These are phyloP conservation scores for Ischnura elegans DNA, from an alignment of 2,888 invertebrate genomes.

Conservation along the genomic window DNA sequence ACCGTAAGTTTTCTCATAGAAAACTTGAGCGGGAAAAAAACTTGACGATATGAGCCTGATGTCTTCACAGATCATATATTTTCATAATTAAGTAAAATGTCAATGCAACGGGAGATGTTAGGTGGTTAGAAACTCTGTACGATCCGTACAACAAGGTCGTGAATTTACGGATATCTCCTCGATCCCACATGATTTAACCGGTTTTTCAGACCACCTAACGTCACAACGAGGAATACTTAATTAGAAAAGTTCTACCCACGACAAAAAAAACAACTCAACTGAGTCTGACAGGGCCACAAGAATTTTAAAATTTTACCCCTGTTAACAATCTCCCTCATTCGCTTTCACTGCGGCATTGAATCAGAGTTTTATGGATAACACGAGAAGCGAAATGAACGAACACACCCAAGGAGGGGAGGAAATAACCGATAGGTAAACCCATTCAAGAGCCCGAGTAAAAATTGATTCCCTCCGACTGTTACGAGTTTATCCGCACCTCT, in stretches of 20 bases:
- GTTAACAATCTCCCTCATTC: neutral
- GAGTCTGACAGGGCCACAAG: neutral
- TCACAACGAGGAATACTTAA: neutral
- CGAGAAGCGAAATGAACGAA: neutral
- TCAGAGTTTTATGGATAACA: neutral
- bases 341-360: neutral
- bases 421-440: neutral
- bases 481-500: constrained; percentile 8
- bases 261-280: neutral
- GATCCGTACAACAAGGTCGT: neutral
- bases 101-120: neutral
- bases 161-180: neutral
- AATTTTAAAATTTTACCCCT: neutral
- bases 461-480: neutral
- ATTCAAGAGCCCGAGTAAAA: neutral
- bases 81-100: neutral
- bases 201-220: neutral
- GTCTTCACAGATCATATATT: too few species aligned
- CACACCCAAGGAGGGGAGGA: neutral
- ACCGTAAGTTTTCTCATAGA: too few species aligned
- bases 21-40: too few species aligned
- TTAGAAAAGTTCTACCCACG: neutral
- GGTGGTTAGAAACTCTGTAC: neutral
- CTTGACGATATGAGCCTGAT: too few species aligned
- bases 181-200: neutral